Conservation (phyloP, 2,888 invertebrate genomes). For the Mayetiola destructor region DNA sequence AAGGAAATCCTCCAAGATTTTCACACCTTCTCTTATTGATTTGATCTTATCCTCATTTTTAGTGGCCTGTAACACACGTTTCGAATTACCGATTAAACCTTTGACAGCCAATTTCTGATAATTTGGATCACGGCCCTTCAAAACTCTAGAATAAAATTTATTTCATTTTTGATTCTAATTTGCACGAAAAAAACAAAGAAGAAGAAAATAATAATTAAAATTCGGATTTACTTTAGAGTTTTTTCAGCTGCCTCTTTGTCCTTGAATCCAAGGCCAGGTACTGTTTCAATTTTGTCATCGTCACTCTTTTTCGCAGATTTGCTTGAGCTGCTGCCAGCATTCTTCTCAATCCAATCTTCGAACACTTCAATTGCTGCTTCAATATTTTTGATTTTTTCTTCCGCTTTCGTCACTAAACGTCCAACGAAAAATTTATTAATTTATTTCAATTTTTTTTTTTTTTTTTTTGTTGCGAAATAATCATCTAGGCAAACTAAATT, state of each 20-base stretch:
- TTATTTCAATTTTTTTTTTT: constrained; percentile 20
- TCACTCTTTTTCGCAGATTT: constrained; percentile 34
- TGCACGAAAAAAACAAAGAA: too few species aligned
- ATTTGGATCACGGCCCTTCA: constrained; percentile 60
- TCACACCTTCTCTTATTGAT: constrained; percentile 58
- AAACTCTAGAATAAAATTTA: constrained; percentile 28
- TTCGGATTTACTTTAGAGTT: constrained; percentile 43
- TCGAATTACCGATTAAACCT: constrained; percentile 55
- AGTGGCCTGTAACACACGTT: constrained; percentile 57
- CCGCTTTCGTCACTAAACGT: constrained; percentile 49
- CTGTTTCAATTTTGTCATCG: constrained; percentile 43
- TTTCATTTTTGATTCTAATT: too few species aligned
- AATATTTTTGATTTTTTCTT: constrained; percentile 52
- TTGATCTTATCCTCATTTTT: constrained; percentile 59
- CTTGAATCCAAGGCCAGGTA: constrained; percentile 62
- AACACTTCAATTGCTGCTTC: constrained; percentile 53
- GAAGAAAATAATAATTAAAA: neutral
- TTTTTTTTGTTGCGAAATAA: neutral
- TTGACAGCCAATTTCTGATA: constrained; percentile 60
- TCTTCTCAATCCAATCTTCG: constrained; percentile 48
- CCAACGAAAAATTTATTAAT: constrained; percentile 22
- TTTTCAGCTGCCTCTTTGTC: constrained; percentile 57
- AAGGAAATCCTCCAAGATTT: constrained; percentile 55
- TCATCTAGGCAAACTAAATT: constrained; percentile 16
- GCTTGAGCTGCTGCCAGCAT: constrained; percentile 32